Conservation (phyloP, 2,888 invertebrate genomes). For the Orthosia gracilis region DNA sequence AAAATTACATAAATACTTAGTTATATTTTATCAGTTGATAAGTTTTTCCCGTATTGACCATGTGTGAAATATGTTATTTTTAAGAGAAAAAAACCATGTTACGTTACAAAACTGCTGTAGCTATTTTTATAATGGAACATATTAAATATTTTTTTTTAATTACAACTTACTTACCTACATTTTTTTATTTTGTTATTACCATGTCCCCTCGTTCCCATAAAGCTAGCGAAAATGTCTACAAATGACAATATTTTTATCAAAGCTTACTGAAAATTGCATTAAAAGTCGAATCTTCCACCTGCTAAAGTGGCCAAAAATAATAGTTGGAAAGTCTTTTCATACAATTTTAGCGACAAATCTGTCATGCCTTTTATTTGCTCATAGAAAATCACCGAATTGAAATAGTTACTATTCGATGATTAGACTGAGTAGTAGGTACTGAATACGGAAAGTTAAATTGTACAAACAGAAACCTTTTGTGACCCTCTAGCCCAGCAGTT, state of each 20-base stretch:
- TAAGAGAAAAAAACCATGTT: neutral
- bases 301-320: neutral
- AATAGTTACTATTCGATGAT: neutral
- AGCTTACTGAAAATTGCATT: neutral
- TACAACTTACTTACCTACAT: neutral
- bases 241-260: neutral
- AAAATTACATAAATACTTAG: neutral
- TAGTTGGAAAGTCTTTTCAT: neutral
- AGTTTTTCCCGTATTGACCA: neutral
- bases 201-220: neutral
- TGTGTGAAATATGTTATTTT: slow-evolving; percentile 3
- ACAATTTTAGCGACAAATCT: neutral
- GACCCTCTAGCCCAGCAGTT: neutral
- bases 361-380: neutral
- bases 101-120: neutral
- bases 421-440: too few relatives aligned
- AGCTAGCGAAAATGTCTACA: neutral
- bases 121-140: neutral
- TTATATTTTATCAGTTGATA: neutral
- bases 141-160: slow-evolving; percentile 6
- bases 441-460: too few relatives aligned
- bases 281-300: too few relatives aligned
- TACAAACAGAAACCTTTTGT: neutral
- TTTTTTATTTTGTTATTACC: neutral
- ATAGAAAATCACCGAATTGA: neutral